Base-by-base conservation (phyloP, 2,797 vertebrate genomes). In the Parauchenoglanis ngamensis region DNA sequence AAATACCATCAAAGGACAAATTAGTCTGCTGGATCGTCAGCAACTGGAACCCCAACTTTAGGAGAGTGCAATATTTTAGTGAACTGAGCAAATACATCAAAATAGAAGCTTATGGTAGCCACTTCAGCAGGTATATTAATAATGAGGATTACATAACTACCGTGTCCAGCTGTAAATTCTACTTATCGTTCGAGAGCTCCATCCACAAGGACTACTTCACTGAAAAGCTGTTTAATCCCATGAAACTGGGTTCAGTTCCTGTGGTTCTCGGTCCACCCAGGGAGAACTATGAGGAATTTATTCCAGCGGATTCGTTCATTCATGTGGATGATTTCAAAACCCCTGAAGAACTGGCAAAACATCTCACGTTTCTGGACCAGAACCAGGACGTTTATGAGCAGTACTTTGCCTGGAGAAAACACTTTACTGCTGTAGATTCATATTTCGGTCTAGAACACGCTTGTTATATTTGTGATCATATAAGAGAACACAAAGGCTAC, bases 261-360 rank as follows among this genome's bases (percentile, higher is more conserved):
- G 31, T 92, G 19, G 88, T 77, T 79, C 46, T 92, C 13, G 92
- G 92, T 19, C 46, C 90, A 77, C 0, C 86, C 15, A 90, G 89
- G 65, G 28, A 85, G 59, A 89, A 89, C 12, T 93, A 91, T 40
- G 89, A 92, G 61, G 44, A 67, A 0, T 7, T 72, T 7, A 19
- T 88, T 25, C 85, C 91, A 44, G 6, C 25, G 23, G 70, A 90
- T n/a, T 88, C 91, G 40, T 93, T 93, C 81, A 91, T 93, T 81
- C 91, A 93, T 44, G 68, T 90, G 0, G n/a, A 90, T 4, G 92
- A 92, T 65, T 92, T 92, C 13, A 17, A 77, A n/a, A 28, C 86
- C 7, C 40, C 88, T 46, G 52, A 90, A 67, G 81, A 90, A 81
- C 86, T 93, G 68, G 91, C 91, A 44, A 84, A 91, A n/a, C 21